phyloP scores from a whole-genome alignment of 1,140 invertebrate genomes.

The Drosophila kohkoa region DNA sequence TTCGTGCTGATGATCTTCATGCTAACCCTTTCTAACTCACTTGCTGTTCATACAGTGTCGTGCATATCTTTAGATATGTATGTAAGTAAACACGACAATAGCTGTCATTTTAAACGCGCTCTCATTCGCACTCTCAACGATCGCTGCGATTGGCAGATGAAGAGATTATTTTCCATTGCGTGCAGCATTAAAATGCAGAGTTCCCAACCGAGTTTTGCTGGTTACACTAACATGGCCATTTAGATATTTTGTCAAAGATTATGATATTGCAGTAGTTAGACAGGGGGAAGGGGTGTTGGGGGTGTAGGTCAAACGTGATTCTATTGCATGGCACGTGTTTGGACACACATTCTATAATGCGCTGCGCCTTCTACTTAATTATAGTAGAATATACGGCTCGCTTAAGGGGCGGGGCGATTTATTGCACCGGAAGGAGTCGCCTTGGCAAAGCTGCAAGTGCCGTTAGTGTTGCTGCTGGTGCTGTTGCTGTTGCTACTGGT shows the following conservation, averaged over 20 bases:
- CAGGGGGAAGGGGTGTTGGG: too few relatives aligned
- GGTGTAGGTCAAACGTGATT: constrained; percentile 48
- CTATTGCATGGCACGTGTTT: constrained; percentile 28
- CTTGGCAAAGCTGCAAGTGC: constrained; percentile 4
- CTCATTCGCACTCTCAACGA: background rate
- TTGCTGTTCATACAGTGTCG: background rate
- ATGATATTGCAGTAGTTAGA: constrained; percentile 26
- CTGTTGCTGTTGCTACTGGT: background rate
- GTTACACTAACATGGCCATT: constrained; percentile 9
- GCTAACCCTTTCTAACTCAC: background rate
- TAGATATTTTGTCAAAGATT: constrained; percentile 12
- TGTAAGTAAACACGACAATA: background rate
- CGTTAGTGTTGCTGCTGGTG: background rate
- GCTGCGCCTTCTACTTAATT: constrained; percentile 65
- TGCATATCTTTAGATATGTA: background rate
- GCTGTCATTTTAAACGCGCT: background rate
- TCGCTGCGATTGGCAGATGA: background rate
- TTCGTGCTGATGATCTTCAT: background rate
- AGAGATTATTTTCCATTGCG: background rate
- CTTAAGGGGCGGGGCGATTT: constrained; percentile 54
- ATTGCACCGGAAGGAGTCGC: constrained; percentile 70
- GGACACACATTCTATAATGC: constrained; percentile 38
- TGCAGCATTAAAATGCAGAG: background rate
- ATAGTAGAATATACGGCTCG: constrained; percentile 67
- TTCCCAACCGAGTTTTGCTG: background rate